Base-by-base conservation (phyloP, 2,797 vertebrate genomes). In the Cottoperca gobio region DNA sequence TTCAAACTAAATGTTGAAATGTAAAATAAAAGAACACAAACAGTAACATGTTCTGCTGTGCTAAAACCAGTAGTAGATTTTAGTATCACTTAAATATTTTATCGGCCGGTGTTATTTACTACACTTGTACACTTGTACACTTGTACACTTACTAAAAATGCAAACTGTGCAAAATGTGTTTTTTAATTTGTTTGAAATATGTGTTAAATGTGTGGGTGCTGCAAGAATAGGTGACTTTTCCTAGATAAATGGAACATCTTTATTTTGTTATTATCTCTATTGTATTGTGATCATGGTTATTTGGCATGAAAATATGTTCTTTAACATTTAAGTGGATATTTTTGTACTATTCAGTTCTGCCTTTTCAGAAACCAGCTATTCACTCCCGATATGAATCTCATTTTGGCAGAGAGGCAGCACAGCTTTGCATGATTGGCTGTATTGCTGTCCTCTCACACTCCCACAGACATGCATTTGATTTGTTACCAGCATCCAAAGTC, bases 351-450 rank as follows among this genome's bases (percentile, higher is more conserved):
- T 83, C 72, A 80, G 26, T 65, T 31, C 65, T 49, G 24, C 61
- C 79, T 82, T 87, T 52, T 78, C 63, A 63, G 59, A 80, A 81
- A 83, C 70, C 83, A 79, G 78, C 86, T 80, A 81, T 89, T 92
- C 87, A 85, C 78, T 91, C 78, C 64, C 52, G 88, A 93, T 93
- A 90, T 79, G 91, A 93, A 94, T 94, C 92, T 93, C 85, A 92
- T 93, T 92, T 93, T 91, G 90, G 90, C 89, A 91, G 85, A 81
- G 64, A 85, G 70, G 86, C 81, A 74, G 82, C 86, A 79, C 87
- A 88, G 93, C 92, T 94, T 93, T 94, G 93, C 93, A 93, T 93
- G 92, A 93, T 86, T 91, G 91, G 91, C 88, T 89, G 86, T 89
- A 90, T 87, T 82, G 76, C 85, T 81, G 74, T 87, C 85, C 80